A percentile compares a stretch with the other conserved stretches of the same genome.
Evolutionary conservation across 2,797 vertebrate species (phyloP).

Genomic region (Mormyrus hasselquistii): DNA sequence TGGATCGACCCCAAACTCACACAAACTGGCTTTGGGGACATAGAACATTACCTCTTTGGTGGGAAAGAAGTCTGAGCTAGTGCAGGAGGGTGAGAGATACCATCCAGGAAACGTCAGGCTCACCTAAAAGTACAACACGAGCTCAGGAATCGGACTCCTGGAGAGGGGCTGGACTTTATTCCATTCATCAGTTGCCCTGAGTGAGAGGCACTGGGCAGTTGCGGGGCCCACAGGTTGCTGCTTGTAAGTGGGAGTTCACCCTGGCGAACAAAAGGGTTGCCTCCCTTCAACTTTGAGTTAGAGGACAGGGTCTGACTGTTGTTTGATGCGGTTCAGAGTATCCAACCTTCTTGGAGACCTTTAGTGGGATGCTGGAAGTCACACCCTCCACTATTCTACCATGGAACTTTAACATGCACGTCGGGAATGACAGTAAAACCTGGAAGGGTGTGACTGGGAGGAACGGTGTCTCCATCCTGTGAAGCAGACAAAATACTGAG

Average conservation of each 20-base stretch:
- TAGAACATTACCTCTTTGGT: background rate
- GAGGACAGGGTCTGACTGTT: too few species aligned
- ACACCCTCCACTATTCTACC: background rate
- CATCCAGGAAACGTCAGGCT: background rate
- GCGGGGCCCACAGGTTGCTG: background rate
- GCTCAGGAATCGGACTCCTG: background rate
- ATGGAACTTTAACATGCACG: background rate
- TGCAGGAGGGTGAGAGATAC: background rate
- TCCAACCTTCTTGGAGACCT: too few species aligned
- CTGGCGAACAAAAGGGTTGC: too few species aligned
- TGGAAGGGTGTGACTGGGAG: background rate
- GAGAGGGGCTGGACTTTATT: background rate
- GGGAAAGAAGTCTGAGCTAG: background rate
- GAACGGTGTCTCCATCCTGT: background rate
- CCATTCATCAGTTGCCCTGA: background rate
- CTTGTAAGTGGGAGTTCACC: background rate
- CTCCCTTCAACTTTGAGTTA: too few species aligned
- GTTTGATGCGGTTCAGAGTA: too few species aligned
- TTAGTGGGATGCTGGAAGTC: too few species aligned
- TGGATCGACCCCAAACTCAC: background rate
- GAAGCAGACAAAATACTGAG: background rate
- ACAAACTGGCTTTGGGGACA: background rate
- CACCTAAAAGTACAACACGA: background rate
- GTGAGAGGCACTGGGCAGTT: background rate
- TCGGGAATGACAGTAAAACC: background rate